Base-by-base conservation (phyloP, 2,888 invertebrate species). In the Amorpha juglandis region DNA sequence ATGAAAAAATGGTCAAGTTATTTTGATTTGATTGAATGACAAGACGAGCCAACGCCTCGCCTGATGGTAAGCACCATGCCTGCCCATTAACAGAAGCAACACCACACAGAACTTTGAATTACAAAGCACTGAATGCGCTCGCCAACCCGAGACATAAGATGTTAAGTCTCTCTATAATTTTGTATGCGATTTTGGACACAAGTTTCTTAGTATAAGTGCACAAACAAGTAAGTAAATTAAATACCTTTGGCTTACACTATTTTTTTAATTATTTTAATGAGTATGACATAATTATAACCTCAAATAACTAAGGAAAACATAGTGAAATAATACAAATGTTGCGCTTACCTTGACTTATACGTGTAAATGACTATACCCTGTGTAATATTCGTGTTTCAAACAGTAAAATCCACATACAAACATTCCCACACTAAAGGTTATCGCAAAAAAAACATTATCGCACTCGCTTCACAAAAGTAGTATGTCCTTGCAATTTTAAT, bases 261-360 rank as follows among this genome's bases (percentile, higher is more conserved):
- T 38, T 38, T 63, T 33, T n/a, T n/a, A n/a, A n/a, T n/a, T 47
- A 27, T n/a, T 27, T 45, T 19, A 7, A 6, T 8, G 11, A 45
- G 9, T 19, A 19, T 64, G 64, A 64, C 64, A 64, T 64, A 64
- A 64, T 53, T 52, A 64, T 64, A 64, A 64, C 64, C 64, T 64
- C 42, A 12, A 64, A 64, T 47, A 21, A 19, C 3, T 0, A 16
- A 0, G n/a, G 6, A 33, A 16, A 16, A 47, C 11, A 53, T 33
- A 33, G 7, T 42, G 16, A 47, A 12, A n/a, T 64, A 47, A 1
- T 33, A 21, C 11, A 19, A 53, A 33, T 33, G 12, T 4, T 8
- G 12, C 1, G n/a, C 21, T 47, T 42, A 47, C 47, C 45, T 27
- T 47, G 6, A 12, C 47, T n/a, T 33, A 45, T 33, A 53, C 47